A percentile compares a stretch with the other conserved stretches of the same genome.
Conservation (phyloP, 2,797 vertebrate species). For the Girardinus metallicus region DNA sequence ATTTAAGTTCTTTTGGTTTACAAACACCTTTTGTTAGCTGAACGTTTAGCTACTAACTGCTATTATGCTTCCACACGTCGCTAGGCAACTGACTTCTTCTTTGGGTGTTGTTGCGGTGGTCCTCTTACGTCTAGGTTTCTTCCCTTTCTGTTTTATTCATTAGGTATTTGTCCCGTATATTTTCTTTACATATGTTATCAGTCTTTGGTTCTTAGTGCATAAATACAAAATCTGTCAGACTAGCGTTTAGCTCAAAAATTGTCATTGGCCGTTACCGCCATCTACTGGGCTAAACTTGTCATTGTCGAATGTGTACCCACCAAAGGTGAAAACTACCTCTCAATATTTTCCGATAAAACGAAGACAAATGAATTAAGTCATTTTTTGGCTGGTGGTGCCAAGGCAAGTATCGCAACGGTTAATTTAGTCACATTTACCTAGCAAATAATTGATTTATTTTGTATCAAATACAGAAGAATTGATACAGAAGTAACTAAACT, state of each 20-base stretch:
- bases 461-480: too few relatives aligned
- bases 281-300: slow-evolving; percentile 35
- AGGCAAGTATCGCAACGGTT: neutral
- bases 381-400: neutral
- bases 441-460: neutral
- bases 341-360: neutral
- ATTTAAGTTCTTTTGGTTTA: slow-evolving; percentile 49
- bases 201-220: neutral
- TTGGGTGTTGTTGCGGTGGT: neutral
- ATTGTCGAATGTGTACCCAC: neutral
- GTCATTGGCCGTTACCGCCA: slow-evolving; percentile 12
- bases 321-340: neutral
- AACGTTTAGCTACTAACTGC: slow-evolving; percentile 8
- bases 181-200: neutral
- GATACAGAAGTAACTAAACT: too few relatives aligned
- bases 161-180: neutral
- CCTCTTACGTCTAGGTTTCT: neutral
- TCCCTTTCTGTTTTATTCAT: rapidly evolving
- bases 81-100: slow-evolving; percentile 59
- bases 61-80: slow-evolving; percentile 42
- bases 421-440: neutral
- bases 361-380: neutral
- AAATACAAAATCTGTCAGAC: neutral
- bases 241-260: neutral
- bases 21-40: slow-evolving; percentile 16